Evolutionary conservation across 1,140 invertebrate species (phyloP), one percentile per base, ranked within the genome.

Genomic region (Panagrolaimus sp.): DNA sequence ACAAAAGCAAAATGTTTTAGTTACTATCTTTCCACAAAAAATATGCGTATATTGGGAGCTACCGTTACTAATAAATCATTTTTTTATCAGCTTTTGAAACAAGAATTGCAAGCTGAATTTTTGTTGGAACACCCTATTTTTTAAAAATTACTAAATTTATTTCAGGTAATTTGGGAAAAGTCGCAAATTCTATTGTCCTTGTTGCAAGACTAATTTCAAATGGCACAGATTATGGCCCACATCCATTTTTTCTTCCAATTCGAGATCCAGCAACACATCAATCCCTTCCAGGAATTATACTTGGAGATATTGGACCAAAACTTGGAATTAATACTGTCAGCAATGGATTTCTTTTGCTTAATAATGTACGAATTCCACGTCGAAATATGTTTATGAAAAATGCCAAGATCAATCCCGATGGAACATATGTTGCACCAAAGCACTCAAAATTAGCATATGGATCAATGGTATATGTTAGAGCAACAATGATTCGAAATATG

Each of bases 311-410:
- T 77, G 92, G 92, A 1, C 89, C 89, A 43, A 95, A 95, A 83
- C 86, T 95, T 64, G 92, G 78, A 1, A 72, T 75, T 65, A 76
- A 79, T 25, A 65, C 53, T 16, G 76, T 61, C 42, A 74, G 79
- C 63, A 79, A 79, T 57, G 77, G 77, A 23, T 78, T 72, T 47
- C 67, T 78, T 1, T 67, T 90, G 9, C 90, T 95, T 64, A 87
- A 92, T 23, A 87, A 92, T 75, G 89, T 92, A 7, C 87, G 91
- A 75, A 92, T 96, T 84, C 92, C 92, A 0, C 84, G 91, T 42
- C 88, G 88, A 27, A 86, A 93, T 72, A 92, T 96, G 91, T 81
- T 96, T 3, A 95, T 95, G 92, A 93, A 92, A 86, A 91, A 94
- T 85, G 88, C 89, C 61, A 87, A 76, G 61, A 74, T 76, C 43